Conservation (phyloP, 2,888 invertebrate species). For the Mystacides longicornis region DNA sequence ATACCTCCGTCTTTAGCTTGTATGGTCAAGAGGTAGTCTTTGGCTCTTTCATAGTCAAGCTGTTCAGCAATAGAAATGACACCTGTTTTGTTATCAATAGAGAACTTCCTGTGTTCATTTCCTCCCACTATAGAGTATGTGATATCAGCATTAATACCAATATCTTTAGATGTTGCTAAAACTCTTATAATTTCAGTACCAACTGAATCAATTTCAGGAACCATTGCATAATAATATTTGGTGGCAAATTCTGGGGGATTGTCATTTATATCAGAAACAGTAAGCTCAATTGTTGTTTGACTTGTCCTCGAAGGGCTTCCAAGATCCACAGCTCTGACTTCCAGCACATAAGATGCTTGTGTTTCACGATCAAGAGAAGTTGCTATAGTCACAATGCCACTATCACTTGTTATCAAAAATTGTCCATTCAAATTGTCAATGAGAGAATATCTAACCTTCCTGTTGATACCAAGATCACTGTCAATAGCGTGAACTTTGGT, state of each 20-base stretch:
- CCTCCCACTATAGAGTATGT: slow-evolving; percentile 81
- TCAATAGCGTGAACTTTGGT: slow-evolving; percentile 83
- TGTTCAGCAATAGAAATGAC: slow-evolving; percentile 68
- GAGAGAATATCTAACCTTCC: slow-evolving; percentile 76
- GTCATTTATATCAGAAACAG: slow-evolving; percentile 89
- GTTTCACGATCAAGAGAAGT: slow-evolving; percentile 83
- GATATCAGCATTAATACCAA: slow-evolving; percentile 89
- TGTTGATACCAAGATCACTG: slow-evolving; percentile 66
- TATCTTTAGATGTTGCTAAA: slow-evolving; percentile 85
- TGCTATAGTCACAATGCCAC: slow-evolving; percentile 78
- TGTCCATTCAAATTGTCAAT: slow-evolving; percentile 54
- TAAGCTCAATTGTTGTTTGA: slow-evolving; percentile 62
- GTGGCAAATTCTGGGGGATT: slow-evolving; percentile 92
- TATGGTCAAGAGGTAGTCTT: slow-evolving; percentile 79
- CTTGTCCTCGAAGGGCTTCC: slow-evolving; percentile 69
- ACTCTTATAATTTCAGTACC: slow-evolving; percentile 79
- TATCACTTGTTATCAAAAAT: slow-evolving; percentile 74
- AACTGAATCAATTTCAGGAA: slow-evolving; percentile 70
- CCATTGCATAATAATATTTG: slow-evolving; percentile 67
- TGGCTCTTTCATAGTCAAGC: slow-evolving; percentile 81
- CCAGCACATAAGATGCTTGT: slow-evolving; percentile 74
- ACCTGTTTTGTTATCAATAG: slow-evolving; percentile 66
- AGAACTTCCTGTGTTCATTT: slow-evolving; percentile 81
- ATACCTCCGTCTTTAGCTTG: slow-evolving; percentile 85
- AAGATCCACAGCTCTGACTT: slow-evolving; percentile 75